phyloP scores from a whole-genome alignment of 2,113 vertebrate species.

The Menidia beryllina region DNA sequence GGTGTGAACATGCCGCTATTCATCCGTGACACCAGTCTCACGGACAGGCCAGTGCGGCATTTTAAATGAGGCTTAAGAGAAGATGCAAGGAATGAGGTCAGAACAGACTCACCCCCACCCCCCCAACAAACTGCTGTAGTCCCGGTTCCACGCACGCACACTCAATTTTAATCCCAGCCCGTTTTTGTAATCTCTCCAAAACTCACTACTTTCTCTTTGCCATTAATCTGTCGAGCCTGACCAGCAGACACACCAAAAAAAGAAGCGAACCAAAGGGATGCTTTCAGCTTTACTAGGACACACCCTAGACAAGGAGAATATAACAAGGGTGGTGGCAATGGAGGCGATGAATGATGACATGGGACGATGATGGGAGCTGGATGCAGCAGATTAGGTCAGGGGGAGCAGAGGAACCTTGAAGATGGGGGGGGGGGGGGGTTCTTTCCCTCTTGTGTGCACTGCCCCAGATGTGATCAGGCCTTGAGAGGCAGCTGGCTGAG shows the following conservation, averaged over 20 bases:
- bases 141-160: constrained; percentile 23
- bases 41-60: constrained; percentile 12
- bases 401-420: neutral
- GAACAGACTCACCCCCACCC: constrained; percentile 25
- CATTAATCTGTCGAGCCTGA: constrained; percentile 58
- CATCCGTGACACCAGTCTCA: constrained; percentile 37
- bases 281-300: neutral
- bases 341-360: constrained; percentile 12
- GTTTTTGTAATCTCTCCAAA: constrained; percentile 70
- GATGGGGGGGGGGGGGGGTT: neutral
- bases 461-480: constrained; percentile 44
- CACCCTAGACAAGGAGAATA: neutral
- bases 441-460: constrained; percentile 4
- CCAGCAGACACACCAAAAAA: constrained; percentile 13
- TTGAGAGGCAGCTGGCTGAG: constrained; percentile 37
- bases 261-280: neutral
- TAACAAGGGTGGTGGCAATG: neutral
- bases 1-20: constrained; percentile 20
- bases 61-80: constrained; percentile 41
- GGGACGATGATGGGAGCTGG: constrained; percentile 13
- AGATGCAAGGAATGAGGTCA: constrained; percentile 38
- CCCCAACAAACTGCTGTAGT: constrained; percentile 28
- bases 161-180: constrained; percentile 67
- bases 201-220: constrained; percentile 69
- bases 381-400: constrained; percentile 1